A percentile compares a stretch with the other conserved stretches of the same genome.
These are phyloP conservation scores for Colletes gigas DNA, from an alignment of 1,140 invertebrate genomes.

Conservation along the genomic window DNA sequence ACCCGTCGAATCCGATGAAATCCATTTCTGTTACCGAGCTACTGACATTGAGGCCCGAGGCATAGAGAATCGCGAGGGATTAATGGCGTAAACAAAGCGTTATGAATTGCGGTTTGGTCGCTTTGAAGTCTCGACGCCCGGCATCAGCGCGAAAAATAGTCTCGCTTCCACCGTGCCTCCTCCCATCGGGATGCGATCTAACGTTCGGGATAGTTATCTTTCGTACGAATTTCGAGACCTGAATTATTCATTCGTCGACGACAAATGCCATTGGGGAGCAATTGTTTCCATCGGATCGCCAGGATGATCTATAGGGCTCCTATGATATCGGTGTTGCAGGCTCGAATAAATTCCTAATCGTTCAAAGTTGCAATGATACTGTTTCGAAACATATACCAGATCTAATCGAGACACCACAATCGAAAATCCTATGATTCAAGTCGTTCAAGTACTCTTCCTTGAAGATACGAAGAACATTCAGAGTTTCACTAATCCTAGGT, in stretches of 20 bases:
- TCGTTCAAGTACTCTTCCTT: too few relatives aligned
- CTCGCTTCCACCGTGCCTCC: too few relatives aligned
- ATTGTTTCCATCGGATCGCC: neutral
- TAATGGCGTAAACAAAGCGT: conserved; percentile 14
- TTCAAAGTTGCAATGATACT: too few relatives aligned
- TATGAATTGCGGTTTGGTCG: neutral
- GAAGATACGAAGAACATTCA: too few relatives aligned
- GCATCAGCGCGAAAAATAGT: neutral
- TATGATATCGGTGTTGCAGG: too few relatives aligned
- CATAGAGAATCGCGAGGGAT: neutral
- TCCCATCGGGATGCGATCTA: neutral
- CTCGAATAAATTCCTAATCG: too few relatives aligned
- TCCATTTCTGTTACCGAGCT: neutral
- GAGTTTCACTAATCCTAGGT: too few relatives aligned
- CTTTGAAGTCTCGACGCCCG: conserved; percentile 7
- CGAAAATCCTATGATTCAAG: too few relatives aligned
- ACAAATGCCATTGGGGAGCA: neutral
- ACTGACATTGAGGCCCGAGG: neutral
- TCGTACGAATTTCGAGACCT: neutral
- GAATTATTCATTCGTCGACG: conserved; percentile 18
- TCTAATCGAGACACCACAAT: too few relatives aligned
- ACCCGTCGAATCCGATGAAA: neutral
- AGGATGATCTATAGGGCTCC: too few relatives aligned
- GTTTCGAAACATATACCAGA: too few relatives aligned
- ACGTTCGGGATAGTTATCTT: conserved; percentile 2